A percentile compares a stretch with the other conserved stretches of the same genome.
Evolutionary conservation across 2,113 vertebrate species (phyloP).

Genomic region (Podilymbus podiceps): DNA sequence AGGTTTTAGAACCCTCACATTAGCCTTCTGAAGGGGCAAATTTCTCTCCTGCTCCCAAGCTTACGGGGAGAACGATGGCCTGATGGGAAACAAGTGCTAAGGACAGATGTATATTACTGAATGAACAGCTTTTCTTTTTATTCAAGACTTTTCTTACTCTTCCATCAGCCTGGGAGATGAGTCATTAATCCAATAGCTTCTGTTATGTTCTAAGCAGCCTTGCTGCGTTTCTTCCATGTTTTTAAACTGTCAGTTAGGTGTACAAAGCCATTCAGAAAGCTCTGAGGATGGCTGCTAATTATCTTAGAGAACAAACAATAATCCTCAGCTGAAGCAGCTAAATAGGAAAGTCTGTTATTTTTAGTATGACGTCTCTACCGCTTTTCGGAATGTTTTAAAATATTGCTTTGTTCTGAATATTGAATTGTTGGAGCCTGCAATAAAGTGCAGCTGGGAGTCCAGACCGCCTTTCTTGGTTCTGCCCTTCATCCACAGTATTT

Average conservation of each 20-base stretch:
- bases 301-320: slow-evolving; percentile 1
- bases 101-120: neutral
- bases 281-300: slow-evolving; percentile 32
- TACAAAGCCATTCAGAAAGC: neutral
- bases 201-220: neutral
- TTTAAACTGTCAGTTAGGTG: neutral
- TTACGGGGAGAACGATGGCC: neutral
- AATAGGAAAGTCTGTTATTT: slow-evolving; percentile 27
- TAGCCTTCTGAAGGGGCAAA: neutral
- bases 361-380: neutral
- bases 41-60: neutral
- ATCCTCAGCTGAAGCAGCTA: slow-evolving; percentile 19
- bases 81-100: neutral
- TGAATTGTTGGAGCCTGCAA: neutral
- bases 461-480: neutral
- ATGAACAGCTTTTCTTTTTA: neutral
- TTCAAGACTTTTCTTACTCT: neutral
- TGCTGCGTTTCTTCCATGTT: neutral
- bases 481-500: neutral
- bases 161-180: neutral
- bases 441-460: neutral
- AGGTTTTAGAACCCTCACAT: neutral
- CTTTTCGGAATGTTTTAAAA: neutral
- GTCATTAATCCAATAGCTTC: neutral
- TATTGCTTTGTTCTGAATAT: neutral